phyloP scores from a whole-genome alignment of 2,797 vertebrate species.

The Sebastes umbrosus region DNA sequence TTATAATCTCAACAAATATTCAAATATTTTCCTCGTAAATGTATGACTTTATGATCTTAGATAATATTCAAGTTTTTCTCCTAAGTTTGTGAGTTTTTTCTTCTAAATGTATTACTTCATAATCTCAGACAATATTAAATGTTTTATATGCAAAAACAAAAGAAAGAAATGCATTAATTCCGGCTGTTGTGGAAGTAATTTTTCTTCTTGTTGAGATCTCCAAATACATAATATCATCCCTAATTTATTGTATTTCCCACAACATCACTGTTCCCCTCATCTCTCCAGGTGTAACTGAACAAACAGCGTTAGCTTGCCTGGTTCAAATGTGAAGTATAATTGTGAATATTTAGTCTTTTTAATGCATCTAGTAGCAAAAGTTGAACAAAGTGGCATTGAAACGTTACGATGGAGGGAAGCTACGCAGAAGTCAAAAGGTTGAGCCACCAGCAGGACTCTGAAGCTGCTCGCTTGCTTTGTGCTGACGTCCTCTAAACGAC shows the following conservation, averaged over 20 bases:
- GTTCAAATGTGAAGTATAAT: background rate
- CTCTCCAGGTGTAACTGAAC: background rate
- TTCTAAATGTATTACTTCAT: too few species aligned
- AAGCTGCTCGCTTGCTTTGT: background rate
- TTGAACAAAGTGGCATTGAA: too few species aligned
- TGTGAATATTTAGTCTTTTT: background rate
- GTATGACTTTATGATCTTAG: too few species aligned
- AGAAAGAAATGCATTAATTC: too few species aligned
- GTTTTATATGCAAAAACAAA: too few species aligned
- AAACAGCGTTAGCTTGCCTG: background rate
- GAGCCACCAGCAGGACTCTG: background rate
- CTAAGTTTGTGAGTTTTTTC: too few species aligned
- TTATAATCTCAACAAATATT: too few species aligned
- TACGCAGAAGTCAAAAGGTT: background rate
- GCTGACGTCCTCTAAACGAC: background rate
- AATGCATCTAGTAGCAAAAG: too few species aligned
- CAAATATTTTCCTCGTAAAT: too few species aligned
- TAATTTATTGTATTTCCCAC: background rate
- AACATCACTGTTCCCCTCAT: background rate
- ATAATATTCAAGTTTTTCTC: too few species aligned
- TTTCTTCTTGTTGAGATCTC: background rate
- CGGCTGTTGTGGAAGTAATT: background rate
- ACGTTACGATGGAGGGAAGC: too few species aligned
- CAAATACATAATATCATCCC: background rate
- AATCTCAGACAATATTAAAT: too few species aligned